Percentiles rank a stretch among this genome's conserved stretches.
These are phyloP conservation scores for Bostrychus sinensis DNA, from an alignment of 2,113 vertebrate genomes.

Conservation along the genomic window DNA sequence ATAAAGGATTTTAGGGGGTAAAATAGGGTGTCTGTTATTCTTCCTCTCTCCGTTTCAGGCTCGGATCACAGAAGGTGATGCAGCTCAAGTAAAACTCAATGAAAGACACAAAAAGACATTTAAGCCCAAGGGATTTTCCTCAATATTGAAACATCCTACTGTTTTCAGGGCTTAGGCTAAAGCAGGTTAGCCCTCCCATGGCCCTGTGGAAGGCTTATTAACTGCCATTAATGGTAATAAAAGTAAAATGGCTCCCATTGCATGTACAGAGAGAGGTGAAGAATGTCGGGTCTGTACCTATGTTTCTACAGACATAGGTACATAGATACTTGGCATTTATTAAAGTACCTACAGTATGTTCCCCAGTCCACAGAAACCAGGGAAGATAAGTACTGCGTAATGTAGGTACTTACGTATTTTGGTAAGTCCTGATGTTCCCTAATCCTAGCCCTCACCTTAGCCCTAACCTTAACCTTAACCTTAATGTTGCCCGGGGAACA, in stretches of 20 bases:
- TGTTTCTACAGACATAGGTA: no score
- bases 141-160: slow-evolving; percentile 69
- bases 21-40: slow-evolving; percentile 70
- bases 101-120: slow-evolving; percentile 43
- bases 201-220: slow-evolving; percentile 56
- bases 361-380: no score
- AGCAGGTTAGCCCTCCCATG: slow-evolving; percentile 70
- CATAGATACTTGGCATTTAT: no score
- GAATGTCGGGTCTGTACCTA: no score
- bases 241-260: slow-evolving; percentile 52
- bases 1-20: slow-evolving; percentile 50
- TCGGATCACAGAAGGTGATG: slow-evolving; percentile 38
- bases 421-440: no score
- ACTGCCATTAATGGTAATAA: slow-evolving; percentile 63
- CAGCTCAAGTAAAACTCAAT: slow-evolving; percentile 47
- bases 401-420: no score
- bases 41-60: slow-evolving; percentile 43
- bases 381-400: no score
- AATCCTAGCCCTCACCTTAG: no score
- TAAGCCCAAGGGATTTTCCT: slow-evolving; percentile 50
- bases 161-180: slow-evolving; percentile 69
- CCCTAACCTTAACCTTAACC: no score
- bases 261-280: slow-evolving; percentile 21
- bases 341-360: no score
- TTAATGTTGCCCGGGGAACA: no score